Evolutionary conservation across 2,888 invertebrate species (phyloP), one percentile per base, ranked within the genome.

Genomic region (Philopedon plagiatum): DNA sequence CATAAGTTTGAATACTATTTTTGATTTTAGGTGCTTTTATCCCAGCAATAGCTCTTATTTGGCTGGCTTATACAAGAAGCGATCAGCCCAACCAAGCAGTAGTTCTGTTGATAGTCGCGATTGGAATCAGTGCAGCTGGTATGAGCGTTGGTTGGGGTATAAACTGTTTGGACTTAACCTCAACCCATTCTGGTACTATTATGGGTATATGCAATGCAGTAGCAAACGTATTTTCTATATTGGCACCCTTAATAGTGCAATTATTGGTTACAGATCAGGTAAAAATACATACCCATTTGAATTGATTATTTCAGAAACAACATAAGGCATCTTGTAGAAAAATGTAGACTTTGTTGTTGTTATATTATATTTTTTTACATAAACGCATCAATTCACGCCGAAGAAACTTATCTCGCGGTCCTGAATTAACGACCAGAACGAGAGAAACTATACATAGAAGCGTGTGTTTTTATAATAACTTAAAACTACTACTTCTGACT

Each of bases 121-220:
- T 94, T 0, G 91, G 93, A 0, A 87, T 92, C 1, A 94, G 94
- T 78, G 90, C 93, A 0, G 91, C 91, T 1, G 90, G 91, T 61
- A 93, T 91, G 77, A n/a, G 91, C 77, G 90, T 91, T 57, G 94
- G 94, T 2, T 93, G 91, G 81, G 89, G 90, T 87, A 88, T 90
- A 18, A 94, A 94, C 75, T 94, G 94, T 81, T 92, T 95, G 76
- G 95, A 95, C 85, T 86, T 95, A 61, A 92, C 94, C 3, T 94
- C 95, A 0, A 93, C 93, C 83, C 93, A 92, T 82, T 93, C 94
- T 4, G 94, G 94, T 32, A 91, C 92, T 0, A 84, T 95, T 77
- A 94, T 95, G 93, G 94, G 94, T 5, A 90, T 95, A 78, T 94
- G 94, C 1, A 95, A 95, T 81, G 91, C 91, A 8, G 86, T 89